A percentile compares a stretch with the other conserved stretches of the same genome.
These are phyloP conservation scores for Melangyna quadrimaculata DNA, from an alignment of 2,888 invertebrate genomes.

Conservation along the genomic window DNA sequence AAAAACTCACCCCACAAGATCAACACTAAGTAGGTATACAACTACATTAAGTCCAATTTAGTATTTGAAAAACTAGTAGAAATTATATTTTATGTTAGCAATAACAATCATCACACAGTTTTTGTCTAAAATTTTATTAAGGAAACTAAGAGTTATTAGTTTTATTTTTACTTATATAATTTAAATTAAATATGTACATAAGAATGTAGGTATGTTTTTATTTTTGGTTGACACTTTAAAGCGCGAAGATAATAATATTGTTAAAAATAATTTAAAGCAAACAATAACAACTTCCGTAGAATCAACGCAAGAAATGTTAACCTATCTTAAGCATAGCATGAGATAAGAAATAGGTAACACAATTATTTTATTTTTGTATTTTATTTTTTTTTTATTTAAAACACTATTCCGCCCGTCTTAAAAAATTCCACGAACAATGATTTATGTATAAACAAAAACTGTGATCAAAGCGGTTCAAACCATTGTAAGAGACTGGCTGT, in stretches of 20 bases:
- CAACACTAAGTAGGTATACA: background rate
- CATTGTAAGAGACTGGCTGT: slow-evolving; percentile 43
- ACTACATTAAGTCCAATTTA: slow-evolving; percentile 32
- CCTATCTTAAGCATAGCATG: slow-evolving; percentile 1
- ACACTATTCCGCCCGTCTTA: slow-evolving; percentile 20
- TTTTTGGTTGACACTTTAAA: slow-evolving; percentile 28
- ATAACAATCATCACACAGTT: slow-evolving; percentile 7
- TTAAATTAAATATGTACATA: slow-evolving; percentile 14
- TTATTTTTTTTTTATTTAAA: too few species aligned
- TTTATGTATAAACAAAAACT: background rate
- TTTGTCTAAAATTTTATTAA: background rate
- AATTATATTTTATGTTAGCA: background rate
- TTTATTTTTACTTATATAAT: slow-evolving; percentile 4
- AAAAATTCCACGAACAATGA: slow-evolving; percentile 27
- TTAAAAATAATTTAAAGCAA: slow-evolving; percentile 1
- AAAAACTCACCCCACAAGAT: slow-evolving; percentile 51
- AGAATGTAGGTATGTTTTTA: background rate
- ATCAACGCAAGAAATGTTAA: background rate
- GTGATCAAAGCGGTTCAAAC: slow-evolving; percentile 48
- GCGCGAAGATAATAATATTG: slow-evolving; percentile 21
- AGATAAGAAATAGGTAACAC: background rate
- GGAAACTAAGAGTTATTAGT: background rate
- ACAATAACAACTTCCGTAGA: slow-evolving; percentile 14
- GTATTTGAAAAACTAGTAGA: slow-evolving; percentile 23
- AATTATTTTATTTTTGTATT: background rate